Percentiles rank a stretch among this genome's conserved stretches.
These are phyloP conservation scores for Nomia melanderi DNA, from an alignment of 1,140 invertebrate species.

Conservation along the genomic window DNA sequence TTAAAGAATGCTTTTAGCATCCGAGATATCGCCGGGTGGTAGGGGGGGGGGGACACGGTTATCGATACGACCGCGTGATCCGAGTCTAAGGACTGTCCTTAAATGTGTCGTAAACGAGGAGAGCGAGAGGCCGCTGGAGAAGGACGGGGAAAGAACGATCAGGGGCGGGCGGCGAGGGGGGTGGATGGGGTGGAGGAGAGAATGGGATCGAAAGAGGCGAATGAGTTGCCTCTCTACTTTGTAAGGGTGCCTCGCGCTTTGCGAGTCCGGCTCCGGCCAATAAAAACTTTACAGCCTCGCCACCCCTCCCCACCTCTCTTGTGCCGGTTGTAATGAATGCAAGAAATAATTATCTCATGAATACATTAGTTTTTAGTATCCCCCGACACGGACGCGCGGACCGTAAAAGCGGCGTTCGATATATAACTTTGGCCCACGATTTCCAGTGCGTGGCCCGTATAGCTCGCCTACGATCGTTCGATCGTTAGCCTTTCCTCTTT, in stretches of 20 bases:
- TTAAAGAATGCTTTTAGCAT: constrained; percentile 63
- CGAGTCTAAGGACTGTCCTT: constrained; percentile 46
- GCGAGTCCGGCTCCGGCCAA: constrained; percentile 20
- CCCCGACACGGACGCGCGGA: constrained; percentile 66
- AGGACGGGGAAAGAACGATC: neutral
- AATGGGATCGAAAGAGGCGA: neutral
- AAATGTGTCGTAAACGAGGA: constrained; percentile 68
- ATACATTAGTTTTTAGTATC: constrained; percentile 78
- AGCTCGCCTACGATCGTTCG: constrained; percentile 50
- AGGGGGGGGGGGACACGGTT: constrained; percentile 50
- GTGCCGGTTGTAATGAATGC: constrained; percentile 75
- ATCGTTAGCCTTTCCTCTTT: constrained; percentile 33
- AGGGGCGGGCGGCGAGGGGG: neutral
- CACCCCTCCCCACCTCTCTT: constrained; percentile 2
- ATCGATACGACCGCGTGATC: constrained; percentile 46
- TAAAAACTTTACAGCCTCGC: neutral
- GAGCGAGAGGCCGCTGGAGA: constrained; percentile 10
- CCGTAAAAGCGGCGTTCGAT: constrained; percentile 68
- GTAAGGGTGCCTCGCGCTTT: constrained; percentile 70
- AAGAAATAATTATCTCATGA: constrained; percentile 80
- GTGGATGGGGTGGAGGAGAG: neutral
- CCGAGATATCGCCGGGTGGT: constrained; percentile 47
- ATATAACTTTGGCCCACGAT: constrained; percentile 67
- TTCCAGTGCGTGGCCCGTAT: constrained; percentile 48
- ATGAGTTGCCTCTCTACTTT: constrained; percentile 63